Percentiles rank a stretch among this genome's conserved stretches.
Conservation (phyloP, 2,113 vertebrate species). For the Ophthalmotilapia sp. region DNA sequence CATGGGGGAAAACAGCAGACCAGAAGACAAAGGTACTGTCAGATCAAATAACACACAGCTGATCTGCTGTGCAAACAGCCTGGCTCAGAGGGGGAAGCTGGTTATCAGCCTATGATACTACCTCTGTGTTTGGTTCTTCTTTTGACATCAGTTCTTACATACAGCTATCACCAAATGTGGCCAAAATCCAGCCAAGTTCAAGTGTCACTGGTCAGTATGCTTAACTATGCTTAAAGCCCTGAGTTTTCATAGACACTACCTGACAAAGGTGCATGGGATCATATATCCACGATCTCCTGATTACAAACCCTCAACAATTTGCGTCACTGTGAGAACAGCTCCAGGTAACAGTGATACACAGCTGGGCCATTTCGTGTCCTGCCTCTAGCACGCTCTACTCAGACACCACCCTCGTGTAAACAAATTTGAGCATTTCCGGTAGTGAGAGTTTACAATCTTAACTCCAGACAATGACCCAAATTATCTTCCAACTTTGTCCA, state of each 20-base stretch:
- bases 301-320: not conserved
- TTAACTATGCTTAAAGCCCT: not conserved
- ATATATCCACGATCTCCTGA: not conserved
- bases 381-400: not conserved
- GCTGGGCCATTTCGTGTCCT: not conserved
- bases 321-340: not conserved
- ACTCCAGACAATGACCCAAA: not conserved
- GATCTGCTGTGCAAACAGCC: not conserved
- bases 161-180: not conserved
- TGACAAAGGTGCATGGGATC: not conserved
- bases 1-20: not conserved
- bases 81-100: not conserved
- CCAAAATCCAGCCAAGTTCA: not conserved
- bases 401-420: not conserved
- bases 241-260: not conserved
- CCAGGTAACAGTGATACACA: not conserved
- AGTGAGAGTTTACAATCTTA: not conserved
- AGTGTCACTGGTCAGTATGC: not conserved
- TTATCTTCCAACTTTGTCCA: not conserved
- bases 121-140: not conserved
- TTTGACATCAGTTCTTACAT: not conserved
- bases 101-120: not conserved
- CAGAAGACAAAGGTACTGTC: not conserved
- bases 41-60: not conserved
- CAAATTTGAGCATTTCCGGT: not conserved